Evolutionary conservation across 2,888 invertebrate species (phyloP).

Genomic region (Achlya flavicornis): DNA sequence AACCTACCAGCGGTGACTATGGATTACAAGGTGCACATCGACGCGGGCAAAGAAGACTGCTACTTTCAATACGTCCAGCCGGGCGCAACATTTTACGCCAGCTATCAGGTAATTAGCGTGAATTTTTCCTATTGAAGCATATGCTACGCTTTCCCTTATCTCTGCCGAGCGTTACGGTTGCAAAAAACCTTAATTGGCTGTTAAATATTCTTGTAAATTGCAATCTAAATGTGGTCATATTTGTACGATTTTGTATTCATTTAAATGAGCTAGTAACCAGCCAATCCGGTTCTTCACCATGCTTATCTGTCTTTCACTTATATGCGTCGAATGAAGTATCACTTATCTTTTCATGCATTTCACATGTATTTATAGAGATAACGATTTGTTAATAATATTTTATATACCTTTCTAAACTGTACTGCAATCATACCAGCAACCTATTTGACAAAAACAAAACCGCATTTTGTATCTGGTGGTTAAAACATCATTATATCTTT

Average conservation of each 20-base stretch:
- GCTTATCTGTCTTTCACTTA: background rate
- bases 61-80: slow-evolving; percentile 97
- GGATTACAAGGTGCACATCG: slow-evolving; percentile 97
- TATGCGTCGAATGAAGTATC: background rate
- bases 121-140: slow-evolving; percentile 28
- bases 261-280: background rate
- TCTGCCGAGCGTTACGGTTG: background rate
- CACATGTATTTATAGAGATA: background rate
- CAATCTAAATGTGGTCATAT: background rate
- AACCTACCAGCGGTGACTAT: slow-evolving; percentile 95
- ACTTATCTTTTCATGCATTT: background rate
- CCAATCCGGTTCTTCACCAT: slow-evolving; percentile 4
- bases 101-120: slow-evolving; percentile 91
- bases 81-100: slow-evolving; percentile 96
- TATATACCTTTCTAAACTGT: background rate
- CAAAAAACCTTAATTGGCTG: background rate
- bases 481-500: background rate
- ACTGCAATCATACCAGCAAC: background rate
- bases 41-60: slow-evolving; percentile 96
- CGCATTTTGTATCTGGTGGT: too few relatives aligned
- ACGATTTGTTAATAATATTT: background rate
- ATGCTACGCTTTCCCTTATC: slow-evolving; percentile 31
- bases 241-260: slow-evolving; percentile 1
- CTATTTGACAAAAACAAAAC: too few relatives aligned
- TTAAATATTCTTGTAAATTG: background rate